A percentile compares a stretch with the other conserved stretches of the same genome.
Evolutionary conservation across 1,140 invertebrate genomes (phyloP).

Genomic region (Eumaeus atala): DNA sequence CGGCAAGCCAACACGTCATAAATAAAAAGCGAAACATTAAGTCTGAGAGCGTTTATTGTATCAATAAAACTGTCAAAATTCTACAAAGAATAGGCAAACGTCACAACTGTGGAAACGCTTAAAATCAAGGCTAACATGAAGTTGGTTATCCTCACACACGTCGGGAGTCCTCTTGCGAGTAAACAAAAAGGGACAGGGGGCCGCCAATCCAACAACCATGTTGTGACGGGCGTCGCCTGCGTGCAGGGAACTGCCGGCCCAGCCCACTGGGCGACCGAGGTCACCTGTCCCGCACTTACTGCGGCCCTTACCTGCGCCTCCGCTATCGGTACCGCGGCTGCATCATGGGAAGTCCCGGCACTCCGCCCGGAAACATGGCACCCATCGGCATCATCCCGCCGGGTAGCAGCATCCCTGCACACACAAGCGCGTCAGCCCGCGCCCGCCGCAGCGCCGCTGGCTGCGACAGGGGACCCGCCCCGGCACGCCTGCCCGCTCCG

Average conservation of each 20-base stretch:
- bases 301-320: constrained; percentile 26
- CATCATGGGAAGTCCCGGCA: constrained; percentile 50
- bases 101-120: constrained; percentile 69
- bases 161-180: constrained; percentile 15
- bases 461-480: constrained; percentile 26
- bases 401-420: constrained; percentile 65
- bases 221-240: constrained; percentile 64
- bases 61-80: constrained; percentile 68
- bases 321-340: constrained; percentile 61
- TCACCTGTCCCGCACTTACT: constrained; percentile 40
- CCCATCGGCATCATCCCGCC: constrained; percentile 53
- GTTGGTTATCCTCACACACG: constrained; percentile 55
- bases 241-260: constrained; percentile 63
- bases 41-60: constrained; percentile 68
- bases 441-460: constrained; percentile 23
- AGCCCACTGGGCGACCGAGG: constrained; percentile 39
- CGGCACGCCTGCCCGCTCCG: neutral
- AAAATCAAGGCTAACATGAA: constrained; percentile 57
- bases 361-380: constrained; percentile 53
- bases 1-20: constrained; percentile 30
- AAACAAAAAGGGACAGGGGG: constrained; percentile 47
- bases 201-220: constrained; percentile 67
- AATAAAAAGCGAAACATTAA: constrained; percentile 52
- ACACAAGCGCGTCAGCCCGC: constrained; percentile 27
- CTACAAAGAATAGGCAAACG: constrained; percentile 71